Evolutionary conservation across 2,888 invertebrate species (phyloP).

Genomic region (Cerceris ruficornis): DNA sequence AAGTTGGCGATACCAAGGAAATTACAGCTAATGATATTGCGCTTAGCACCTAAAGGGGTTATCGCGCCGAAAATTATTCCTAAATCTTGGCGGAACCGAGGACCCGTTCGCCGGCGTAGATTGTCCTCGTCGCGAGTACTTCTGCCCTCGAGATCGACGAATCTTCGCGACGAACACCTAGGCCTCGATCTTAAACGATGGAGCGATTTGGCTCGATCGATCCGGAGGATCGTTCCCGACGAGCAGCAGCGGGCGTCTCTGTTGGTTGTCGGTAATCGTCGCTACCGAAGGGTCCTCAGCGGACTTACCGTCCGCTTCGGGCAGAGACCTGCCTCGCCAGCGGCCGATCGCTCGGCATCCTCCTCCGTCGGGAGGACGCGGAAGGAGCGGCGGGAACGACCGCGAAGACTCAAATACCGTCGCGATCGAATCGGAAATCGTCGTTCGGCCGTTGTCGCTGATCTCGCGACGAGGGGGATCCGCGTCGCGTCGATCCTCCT

Average conservation of each 20-base stretch:
- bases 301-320: constrained; percentile 49
- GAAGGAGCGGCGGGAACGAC: constrained; percentile 3
- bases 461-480: too few species aligned
- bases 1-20: constrained; percentile 23
- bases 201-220: constrained; percentile 22
- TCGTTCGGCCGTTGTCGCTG: too few species aligned
- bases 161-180: constrained; percentile 45
- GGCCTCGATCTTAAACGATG: constrained; percentile 47
- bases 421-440: too few species aligned
- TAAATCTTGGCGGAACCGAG: not conserved
- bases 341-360: constrained; percentile 6
- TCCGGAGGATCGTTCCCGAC: constrained; percentile 18
- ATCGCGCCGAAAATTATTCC: constrained; percentile 29
- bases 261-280: constrained; percentile 39
- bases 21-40: constrained; percentile 55
- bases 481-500: constrained; percentile 1
- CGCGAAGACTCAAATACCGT: not conserved
- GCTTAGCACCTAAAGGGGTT: constrained; percentile 67
- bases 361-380: not conserved
- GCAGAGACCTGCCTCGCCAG: constrained; percentile 39
- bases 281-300: constrained; percentile 53
- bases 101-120: too few species aligned
- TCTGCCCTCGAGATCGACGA: too few species aligned
- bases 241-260: constrained; percentile 15
- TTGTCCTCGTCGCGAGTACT: too few species aligned